These are phyloP conservation scores for Oedothorax gibbosus DNA, from an alignment of 1,140 invertebrate species.

Conservation along the genomic window DNA sequence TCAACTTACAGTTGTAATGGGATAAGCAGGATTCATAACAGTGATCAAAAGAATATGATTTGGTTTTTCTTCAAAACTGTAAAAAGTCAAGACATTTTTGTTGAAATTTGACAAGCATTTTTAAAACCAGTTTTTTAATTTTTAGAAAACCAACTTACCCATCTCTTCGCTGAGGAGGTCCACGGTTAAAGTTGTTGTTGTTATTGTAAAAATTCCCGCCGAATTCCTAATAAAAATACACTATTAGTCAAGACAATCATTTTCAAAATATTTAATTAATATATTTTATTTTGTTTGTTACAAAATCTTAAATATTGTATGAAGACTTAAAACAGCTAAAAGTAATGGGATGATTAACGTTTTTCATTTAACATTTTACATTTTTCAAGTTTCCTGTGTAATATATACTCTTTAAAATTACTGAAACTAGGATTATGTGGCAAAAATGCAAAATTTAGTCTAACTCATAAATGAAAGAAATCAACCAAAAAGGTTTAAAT, in stretches of 20 bases:
- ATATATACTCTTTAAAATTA: no score
- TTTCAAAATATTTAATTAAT: not conserved
- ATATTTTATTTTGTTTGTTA: no score
- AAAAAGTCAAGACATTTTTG: conserved; percentile 63
- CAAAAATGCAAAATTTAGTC: no score
- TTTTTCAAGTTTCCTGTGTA: no score
- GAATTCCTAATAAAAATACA: conserved; percentile 13
- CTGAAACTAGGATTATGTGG: no score
- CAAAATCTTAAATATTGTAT: no score
- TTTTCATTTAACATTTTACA: no score
- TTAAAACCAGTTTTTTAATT: not conserved
- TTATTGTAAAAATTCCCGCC: conserved; percentile 40
- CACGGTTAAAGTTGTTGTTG: conserved; percentile 21
- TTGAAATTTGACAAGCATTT: conserved; percentile 6
- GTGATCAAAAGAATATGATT: conserved; percentile 96
- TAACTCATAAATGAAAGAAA: no score
- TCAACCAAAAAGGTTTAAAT: no score
- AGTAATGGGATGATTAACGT: no score
- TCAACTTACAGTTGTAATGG: conserved; percentile 96
- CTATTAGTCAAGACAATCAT: not conserved
- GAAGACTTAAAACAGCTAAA: no score
- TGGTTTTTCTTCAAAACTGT: conserved; percentile 73
- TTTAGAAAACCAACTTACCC: conserved; percentile 17
- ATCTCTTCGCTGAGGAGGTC: conserved; percentile 11
- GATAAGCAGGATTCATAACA: conserved; percentile 96